Base-by-base conservation (phyloP, 2,797 vertebrate genomes). In the Pangasius macronema region DNA sequence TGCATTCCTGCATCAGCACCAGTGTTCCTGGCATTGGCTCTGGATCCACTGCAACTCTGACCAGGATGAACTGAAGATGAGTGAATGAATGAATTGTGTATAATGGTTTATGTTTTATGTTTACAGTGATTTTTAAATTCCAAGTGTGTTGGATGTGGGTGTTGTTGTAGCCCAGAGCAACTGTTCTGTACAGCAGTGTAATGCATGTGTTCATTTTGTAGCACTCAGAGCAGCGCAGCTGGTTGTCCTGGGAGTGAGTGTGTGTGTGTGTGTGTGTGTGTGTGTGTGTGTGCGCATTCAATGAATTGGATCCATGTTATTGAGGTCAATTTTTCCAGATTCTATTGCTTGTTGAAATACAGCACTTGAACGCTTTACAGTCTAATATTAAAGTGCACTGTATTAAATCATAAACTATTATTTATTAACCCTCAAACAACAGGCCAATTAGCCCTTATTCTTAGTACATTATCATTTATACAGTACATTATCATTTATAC, bases 151-250 rank as follows among this genome's bases (percentile, higher is more conserved):
- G 33, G 83, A 85, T 84, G 80, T 30, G 24, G 82, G 42, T 73
- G 27, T 27, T 46, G n/a, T 82, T 82, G 59, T 82, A 36, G 76
- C 87, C 82, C 59, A 70, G 70, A 87, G 85, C 83, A 53, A 84
- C 36, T 82, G 82, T 86, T 65, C 61, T 75, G 82, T 82, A 75
- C 83, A 81, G 30, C 24, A 0, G 27, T 49, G n/a, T 86, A 55
- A 87, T 73, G 30, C 86, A 85, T 84, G 36, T 73, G 20, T 86
- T 83, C 49, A 65, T 65, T 83, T 89, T 84, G 57, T 39, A 57
- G 68, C 61, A 85, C 63, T 87, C 33, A 7, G 59, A 82, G 79
- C 53, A 51, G n/a, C 5, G 1, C 86, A 87, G 79, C 68, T 87
- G 68, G 51, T 46, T 59, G 70, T 77, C 59, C 75, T 85, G 22